These are phyloP conservation scores for Balaeniceps rex DNA, from an alignment of 2,113 vertebrate species.

Conservation along the genomic window DNA sequence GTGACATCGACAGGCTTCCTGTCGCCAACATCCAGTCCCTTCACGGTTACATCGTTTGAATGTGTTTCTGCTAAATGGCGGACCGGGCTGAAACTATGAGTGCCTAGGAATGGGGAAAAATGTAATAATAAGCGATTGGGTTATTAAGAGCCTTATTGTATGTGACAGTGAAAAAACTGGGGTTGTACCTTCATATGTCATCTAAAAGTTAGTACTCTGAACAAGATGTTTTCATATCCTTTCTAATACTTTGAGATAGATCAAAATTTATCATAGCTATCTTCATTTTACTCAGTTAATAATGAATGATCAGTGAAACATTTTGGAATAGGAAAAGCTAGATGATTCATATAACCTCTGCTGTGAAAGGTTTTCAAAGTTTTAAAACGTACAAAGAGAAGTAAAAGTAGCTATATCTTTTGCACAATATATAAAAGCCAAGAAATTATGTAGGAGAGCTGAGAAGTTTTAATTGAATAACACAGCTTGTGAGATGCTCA, in stretches of 20 bases:
- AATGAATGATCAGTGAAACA: conserved; percentile 57
- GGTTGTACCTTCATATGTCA: conserved; percentile 11
- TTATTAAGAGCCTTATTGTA: conserved; percentile 20
- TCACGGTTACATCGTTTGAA: not conserved
- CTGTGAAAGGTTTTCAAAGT: conserved; percentile 42
- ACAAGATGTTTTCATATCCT: conserved; percentile 57
- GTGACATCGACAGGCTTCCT: not conserved
- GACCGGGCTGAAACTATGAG: not conserved
- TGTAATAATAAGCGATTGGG: not conserved
- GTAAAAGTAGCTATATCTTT: not conserved
- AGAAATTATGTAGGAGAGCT: not conserved
- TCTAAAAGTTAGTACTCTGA: conserved; percentile 57
- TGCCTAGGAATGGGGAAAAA: not conserved
- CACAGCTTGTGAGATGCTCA: not conserved
- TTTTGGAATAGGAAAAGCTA: conserved; percentile 39
- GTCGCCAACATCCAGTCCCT: not conserved
- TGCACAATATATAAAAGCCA: not conserved
- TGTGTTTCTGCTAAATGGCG: not conserved
- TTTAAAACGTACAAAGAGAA: not conserved
- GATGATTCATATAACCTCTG: conserved; percentile 41
- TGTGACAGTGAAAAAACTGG: conserved; percentile 20
- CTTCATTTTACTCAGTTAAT: conserved; percentile 63
- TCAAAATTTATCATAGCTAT: conserved; percentile 43
- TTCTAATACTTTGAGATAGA: conserved; percentile 48
- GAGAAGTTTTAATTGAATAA: conserved; percentile 13